These are phyloP conservation scores for Panthera tigris DNA, from an alignment of 2,113 vertebrate species.

Conservation along the genomic window DNA sequence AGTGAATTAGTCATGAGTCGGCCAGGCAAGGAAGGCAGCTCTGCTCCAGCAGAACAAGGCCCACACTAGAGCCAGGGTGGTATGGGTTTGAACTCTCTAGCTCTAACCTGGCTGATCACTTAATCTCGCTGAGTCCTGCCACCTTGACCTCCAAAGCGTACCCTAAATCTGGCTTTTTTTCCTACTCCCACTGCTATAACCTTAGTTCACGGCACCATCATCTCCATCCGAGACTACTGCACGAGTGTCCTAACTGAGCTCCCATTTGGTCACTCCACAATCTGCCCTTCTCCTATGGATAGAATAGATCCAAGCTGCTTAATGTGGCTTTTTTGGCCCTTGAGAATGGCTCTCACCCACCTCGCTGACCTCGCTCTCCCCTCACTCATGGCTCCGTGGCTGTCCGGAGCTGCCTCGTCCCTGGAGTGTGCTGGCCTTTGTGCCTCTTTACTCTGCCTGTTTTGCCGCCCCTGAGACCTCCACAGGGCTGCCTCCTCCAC, in stretches of 20 bases:
- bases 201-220: neutral
- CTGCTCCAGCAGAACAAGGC: neutral
- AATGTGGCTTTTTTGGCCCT: fast-evolving
- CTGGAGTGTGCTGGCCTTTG: neutral
- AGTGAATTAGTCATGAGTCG: neutral
- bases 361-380: neutral
- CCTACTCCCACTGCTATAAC: neutral
- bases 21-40: neutral
- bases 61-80: neutral
- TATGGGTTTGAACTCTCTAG: neutral
- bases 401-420: neutral
- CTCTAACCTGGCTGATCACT: neutral
- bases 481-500: neutral
- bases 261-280: neutral
- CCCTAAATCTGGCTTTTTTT: neutral
- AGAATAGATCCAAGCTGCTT: neutral
- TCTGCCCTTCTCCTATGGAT: neutral
- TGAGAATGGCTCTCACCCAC: neutral
- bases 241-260: neutral
- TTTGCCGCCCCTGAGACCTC: neutral
- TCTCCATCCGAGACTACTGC: neutral
- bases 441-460: neutral
- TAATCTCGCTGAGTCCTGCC: neutral
- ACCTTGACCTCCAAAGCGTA: neutral
- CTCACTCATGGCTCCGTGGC: neutral